A percentile compares a stretch with the other conserved stretches of the same genome.
Conservation (phyloP, 1,140 invertebrate species). For the Aphidius gifuensis region DNA sequence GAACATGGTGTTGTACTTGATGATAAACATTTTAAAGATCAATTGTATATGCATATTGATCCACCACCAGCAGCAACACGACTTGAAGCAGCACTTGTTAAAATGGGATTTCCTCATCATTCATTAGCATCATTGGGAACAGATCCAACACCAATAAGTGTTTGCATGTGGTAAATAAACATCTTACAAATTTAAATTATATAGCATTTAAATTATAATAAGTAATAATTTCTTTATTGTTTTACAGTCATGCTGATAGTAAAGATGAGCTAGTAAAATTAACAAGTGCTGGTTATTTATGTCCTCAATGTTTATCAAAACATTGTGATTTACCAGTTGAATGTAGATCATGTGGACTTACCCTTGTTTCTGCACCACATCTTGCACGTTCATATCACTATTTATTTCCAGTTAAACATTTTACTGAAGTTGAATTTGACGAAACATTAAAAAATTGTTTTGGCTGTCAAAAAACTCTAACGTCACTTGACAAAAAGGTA, state of each 20-base stretch:
- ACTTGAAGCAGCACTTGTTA: slow-evolving; percentile 80
- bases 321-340: slow-evolving; percentile 98
- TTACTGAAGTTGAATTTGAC: slow-evolving; percentile 66
- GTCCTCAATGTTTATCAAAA: slow-evolving; percentile 94
- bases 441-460: slow-evolving; percentile 61
- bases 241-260: slow-evolving; percentile 75
- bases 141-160: slow-evolving; percentile 66
- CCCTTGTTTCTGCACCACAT: slow-evolving; percentile 96
- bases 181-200: not conserved
- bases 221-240: slow-evolving; percentile 22
- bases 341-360: slow-evolving; percentile 91
- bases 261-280: slow-evolving; percentile 63
- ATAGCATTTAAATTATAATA: not conserved
- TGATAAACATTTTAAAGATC: slow-evolving; percentile 84
- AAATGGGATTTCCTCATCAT: slow-evolving; percentile 90
- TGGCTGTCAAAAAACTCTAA: slow-evolving; percentile 68
- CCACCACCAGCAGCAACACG: slow-evolving; percentile 82
- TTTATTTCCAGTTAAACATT: slow-evolving; percentile 87
- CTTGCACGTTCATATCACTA: slow-evolving; percentile 96
- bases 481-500: slow-evolving; percentile 71
- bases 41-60: slow-evolving; percentile 74
- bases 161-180: slow-evolving; percentile 79
- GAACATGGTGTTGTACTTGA: slow-evolving; percentile 86
- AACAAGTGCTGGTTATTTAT: slow-evolving; percentile 82
- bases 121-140: slow-evolving; percentile 47